Evolutionary conservation across 2,797 vertebrate species (phyloP).

Genomic region (Spinibarbus caldwelli): DNA sequence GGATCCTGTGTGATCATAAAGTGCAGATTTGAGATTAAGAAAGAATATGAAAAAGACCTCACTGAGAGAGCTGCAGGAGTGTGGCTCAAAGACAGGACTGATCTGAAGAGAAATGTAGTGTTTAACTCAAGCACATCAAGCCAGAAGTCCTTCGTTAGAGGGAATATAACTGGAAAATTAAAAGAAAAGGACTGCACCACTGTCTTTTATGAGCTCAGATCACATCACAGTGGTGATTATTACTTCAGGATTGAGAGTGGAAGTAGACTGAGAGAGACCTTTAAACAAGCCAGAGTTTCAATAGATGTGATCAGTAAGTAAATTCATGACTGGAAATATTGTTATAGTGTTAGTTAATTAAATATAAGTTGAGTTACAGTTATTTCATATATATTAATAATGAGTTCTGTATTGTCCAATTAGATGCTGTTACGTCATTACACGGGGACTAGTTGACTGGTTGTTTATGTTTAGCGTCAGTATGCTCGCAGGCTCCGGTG

Average conservation of each 20-base stretch:
- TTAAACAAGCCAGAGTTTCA: rapidly evolving
- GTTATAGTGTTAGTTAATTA: too few relatives aligned
- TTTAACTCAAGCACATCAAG: neutral
- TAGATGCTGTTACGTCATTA: neutral
- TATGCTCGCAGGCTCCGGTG: neutral
- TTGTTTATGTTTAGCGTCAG: neutral
- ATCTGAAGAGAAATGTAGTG: rapidly evolving
- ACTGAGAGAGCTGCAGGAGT: neutral
- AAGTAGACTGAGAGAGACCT: neutral
- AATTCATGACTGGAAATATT: neutral
- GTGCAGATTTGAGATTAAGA: neutral
- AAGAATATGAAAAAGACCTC: neutral
- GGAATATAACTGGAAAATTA: neutral
- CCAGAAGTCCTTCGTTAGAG: neutral
- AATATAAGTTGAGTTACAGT: too few relatives aligned
- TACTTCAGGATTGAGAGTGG: neutral
- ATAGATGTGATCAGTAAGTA: constrained; percentile 52
- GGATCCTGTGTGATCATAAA: constrained; percentile 41
- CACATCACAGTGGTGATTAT: neutral
- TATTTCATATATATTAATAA: neutral
- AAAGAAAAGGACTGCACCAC: neutral
- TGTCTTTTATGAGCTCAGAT: neutral
- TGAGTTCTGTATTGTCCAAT: neutral
- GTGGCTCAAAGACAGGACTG: rapidly evolving
- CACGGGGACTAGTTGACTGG: neutral